Evolutionary conservation across 2,113 vertebrate genomes (phyloP), one percentile per base, ranked within the genome.

Genomic region (Cromileptes altivelis): DNA sequence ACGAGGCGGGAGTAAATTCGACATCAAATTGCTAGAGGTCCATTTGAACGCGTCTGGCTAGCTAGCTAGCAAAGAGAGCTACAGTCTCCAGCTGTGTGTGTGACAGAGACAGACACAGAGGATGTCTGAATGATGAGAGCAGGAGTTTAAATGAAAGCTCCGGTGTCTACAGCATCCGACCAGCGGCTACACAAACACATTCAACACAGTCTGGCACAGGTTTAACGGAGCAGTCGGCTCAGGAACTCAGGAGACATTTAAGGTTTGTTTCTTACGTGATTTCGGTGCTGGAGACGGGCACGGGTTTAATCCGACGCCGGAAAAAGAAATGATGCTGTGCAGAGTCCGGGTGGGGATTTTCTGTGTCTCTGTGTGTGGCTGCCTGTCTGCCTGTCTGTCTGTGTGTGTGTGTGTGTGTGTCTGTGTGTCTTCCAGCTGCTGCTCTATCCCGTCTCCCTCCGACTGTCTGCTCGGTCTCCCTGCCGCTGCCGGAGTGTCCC

Each of bases 251-350:
- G 42, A 60, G 53, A 83, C 49, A 17, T 25, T 40, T 57, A 21
- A 9, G 45, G 62, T 58, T 52, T 65, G 70, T 52, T 81, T 81
- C 92, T 95, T 95, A 96, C 94, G 86, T 92, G 88, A 82, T 82
- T 50, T 73, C 69, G 84, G 70, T 30, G 80, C 55, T 75, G 37
- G n/a, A 81, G 87, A 52, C 21, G 70, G 72, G 80, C 85, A 25
- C 56, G 78, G 65, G 70, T 90, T 92, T 89, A 94, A 93, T 94
- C 94, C 94, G 85, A 45, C 81, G 91, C 84, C 25, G 72, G 56
- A 52, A 25, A 55, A 30, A 79, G 67, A 85, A 85, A 88, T 50
- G 78, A 85, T 90, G 93, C 80, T 88, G 17, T 77, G 85, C 87
- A 75, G 93, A 82, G 86, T 88, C 91, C 86, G 70, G 90, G 61